These are phyloP conservation scores for Cryptoleucopteryx plumbea DNA, from an alignment of 2,113 vertebrate genomes.

Conservation along the genomic window DNA sequence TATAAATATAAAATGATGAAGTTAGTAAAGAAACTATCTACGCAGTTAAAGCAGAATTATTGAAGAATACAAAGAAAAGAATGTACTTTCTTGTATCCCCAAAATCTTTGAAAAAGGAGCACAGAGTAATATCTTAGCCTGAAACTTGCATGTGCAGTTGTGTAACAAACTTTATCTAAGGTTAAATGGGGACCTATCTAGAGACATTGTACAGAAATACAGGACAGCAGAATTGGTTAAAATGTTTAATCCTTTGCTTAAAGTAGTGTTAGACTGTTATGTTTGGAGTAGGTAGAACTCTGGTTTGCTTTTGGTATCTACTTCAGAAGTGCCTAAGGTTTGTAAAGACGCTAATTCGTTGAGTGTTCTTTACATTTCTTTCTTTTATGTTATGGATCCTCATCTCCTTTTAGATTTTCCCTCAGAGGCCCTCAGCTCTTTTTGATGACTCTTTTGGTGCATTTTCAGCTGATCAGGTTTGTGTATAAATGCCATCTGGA, in stretches of 20 bases:
- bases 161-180: neutral
- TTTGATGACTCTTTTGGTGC: conserved; percentile 83
- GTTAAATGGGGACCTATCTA: neutral
- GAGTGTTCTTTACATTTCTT: neutral
- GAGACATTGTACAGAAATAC: neutral
- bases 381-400: conserved; percentile 52
- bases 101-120: neutral
- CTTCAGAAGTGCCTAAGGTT: neutral
- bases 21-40: neutral
- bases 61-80: neutral
- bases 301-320: neutral
- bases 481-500: conserved; percentile 46
- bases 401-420: conserved; percentile 75
- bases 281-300: neutral
- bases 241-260: neutral
- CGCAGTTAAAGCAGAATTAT: neutral
- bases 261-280: neutral
- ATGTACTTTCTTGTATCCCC: neutral
- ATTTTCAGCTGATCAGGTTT: conserved; percentile 84
- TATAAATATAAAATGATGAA: neutral
- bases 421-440: conserved; percentile 69
- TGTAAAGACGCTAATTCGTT: accelerated
- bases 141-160: neutral
- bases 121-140: neutral
- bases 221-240: neutral